phyloP scores from a whole-genome alignment of 2,797 vertebrate species.

The Agapornis canus region DNA sequence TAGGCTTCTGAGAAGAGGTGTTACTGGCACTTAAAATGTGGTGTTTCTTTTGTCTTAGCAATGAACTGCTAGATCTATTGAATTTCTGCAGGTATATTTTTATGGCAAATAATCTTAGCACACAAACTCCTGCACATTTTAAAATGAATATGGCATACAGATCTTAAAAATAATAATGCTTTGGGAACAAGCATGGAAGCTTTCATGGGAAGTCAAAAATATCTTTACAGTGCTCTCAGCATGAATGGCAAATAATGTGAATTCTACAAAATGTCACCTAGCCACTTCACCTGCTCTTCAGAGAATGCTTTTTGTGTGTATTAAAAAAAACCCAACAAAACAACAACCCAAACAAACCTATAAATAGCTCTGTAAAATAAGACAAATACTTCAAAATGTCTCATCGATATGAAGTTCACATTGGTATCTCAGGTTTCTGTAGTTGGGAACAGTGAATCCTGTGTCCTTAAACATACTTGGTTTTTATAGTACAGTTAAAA shows the following conservation, averaged over 20 bases:
- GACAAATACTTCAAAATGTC: not conserved
- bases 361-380: not conserved
- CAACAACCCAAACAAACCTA: not conserved
- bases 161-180: constrained; percentile 8
- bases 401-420: not conserved
- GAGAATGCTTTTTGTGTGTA: not conserved
- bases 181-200: not conserved
- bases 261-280: not conserved
- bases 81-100: not conserved
- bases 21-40: not conserved
- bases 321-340: not conserved
- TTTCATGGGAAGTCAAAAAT: constrained; percentile 20
- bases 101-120: not conserved
- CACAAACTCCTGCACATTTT: not conserved
- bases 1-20: not conserved
- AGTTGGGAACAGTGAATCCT: not conserved
- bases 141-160: constrained; percentile 20
- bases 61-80: not conserved
- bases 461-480: not conserved
- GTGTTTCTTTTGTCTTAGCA: not conserved
- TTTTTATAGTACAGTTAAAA: not conserved
- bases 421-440: not conserved
- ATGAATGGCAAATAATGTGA: not conserved
- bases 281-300: not conserved
- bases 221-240: not conserved